A percentile compares a stretch with the other conserved stretches of the same genome.
These are phyloP conservation scores for Chaunax sp. DNA, from an alignment of 2,797 vertebrate genomes.

Conservation along the genomic window DNA sequence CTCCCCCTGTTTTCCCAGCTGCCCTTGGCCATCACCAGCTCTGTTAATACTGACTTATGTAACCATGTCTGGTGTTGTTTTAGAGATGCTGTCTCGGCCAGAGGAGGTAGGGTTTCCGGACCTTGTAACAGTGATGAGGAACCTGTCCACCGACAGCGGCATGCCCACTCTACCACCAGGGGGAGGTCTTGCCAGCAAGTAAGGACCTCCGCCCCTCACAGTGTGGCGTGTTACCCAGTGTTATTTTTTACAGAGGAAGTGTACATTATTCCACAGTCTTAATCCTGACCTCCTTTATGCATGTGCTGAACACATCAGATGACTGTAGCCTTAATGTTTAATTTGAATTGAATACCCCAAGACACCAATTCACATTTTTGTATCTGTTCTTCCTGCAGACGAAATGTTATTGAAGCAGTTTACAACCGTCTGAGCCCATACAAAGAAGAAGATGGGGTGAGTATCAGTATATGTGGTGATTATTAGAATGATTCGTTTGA, in stretches of 20 bases:
- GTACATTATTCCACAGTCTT: not conserved
- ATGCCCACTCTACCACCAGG: constrained; percentile 97
- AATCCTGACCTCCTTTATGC: not conserved
- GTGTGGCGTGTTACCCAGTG: too few relatives aligned
- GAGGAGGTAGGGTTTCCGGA: constrained; percentile 95
- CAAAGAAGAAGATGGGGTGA: constrained; percentile 97
- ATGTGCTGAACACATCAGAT: too few relatives aligned
- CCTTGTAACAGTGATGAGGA: constrained; percentile 95
- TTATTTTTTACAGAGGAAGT: not conserved
- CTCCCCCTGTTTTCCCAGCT: constrained; percentile 16
- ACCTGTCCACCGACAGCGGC: constrained; percentile 91
- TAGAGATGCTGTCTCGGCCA: constrained; percentile 87
- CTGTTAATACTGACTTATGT: constrained; percentile 32
- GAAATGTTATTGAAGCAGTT: constrained; percentile 96
- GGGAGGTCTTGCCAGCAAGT: constrained; percentile 99
- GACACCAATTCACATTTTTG: not conserved
- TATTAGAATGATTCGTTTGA: not conserved
- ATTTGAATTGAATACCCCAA: not conserved
- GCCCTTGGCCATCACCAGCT: constrained; percentile 42
- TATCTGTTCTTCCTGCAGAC: constrained; percentile 80
- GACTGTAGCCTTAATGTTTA: too few relatives aligned
- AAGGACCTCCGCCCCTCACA: constrained; percentile 73
- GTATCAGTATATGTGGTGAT: constrained; percentile 66
- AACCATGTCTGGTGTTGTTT: constrained; percentile 57
- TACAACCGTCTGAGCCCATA: constrained; percentile 97